Percentiles rank a stretch among this genome's conserved stretches.
Evolutionary conservation across 2,113 vertebrate genomes (phyloP).

Genomic region (Elephantulus edwardii): DNA sequence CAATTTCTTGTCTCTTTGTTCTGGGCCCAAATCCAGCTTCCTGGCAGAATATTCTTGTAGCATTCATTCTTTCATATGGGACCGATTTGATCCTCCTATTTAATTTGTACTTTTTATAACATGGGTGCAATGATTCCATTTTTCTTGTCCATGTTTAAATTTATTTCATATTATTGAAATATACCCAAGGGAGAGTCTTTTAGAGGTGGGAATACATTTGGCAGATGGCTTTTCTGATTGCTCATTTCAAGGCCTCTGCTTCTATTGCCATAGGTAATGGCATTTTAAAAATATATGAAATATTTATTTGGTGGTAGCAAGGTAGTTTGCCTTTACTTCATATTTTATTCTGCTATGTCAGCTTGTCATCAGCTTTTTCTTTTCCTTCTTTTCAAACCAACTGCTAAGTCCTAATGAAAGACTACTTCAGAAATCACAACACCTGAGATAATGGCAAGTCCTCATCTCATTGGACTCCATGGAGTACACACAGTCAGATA

Average conservation of each 20-base stretch:
- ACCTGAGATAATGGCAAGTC: background rate
- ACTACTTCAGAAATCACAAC: background rate
- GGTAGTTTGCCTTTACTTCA: background rate
- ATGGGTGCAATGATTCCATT: background rate
- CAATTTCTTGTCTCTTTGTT: background rate
- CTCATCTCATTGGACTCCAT: background rate
- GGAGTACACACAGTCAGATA: background rate
- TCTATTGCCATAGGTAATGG: background rate
- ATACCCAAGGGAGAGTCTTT: background rate
- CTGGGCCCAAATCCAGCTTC: background rate
- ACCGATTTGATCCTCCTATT: background rate
- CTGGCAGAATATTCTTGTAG: background rate
- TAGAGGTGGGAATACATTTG: background rate
- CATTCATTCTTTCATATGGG: background rate
- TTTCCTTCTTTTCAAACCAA: background rate
- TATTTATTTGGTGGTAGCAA: background rate
- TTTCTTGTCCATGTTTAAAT: background rate
- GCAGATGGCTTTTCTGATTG: background rate
- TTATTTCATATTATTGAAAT: background rate
- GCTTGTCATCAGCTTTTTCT: background rate
- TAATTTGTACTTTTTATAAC: background rate
- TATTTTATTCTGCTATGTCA: background rate
- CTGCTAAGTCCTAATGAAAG: background rate
- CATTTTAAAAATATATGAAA: background rate
- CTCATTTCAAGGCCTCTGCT: background rate